A percentile compares a stretch with the other conserved stretches of the same genome.
phyloP scores from a whole-genome alignment of 2,888 invertebrate genomes.

The Drosophila mettleri region DNA sequence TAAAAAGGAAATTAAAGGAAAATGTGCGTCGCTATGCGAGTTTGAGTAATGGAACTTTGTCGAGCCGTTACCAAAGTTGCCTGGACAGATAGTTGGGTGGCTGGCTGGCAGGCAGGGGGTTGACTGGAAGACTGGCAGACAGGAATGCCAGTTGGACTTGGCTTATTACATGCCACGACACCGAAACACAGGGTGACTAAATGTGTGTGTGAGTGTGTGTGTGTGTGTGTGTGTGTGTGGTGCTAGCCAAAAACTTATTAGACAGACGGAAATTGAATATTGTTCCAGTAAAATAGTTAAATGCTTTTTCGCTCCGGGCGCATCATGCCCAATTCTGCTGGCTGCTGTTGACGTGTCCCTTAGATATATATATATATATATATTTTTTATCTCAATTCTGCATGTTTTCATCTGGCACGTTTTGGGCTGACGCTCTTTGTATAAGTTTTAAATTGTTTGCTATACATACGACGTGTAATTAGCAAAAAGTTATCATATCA shows the following conservation, averaged over 20 bases:
- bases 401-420: constrained; percentile 3
- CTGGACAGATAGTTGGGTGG: constrained; percentile 15
- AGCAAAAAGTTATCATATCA: constrained; percentile 38
- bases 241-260: constrained; percentile 75
- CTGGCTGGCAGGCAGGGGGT: not conserved
- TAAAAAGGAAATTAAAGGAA: constrained; percentile 76
- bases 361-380: not conserved
- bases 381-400: constrained; percentile 7
- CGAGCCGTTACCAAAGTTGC: constrained; percentile 44
- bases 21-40: constrained; percentile 70
- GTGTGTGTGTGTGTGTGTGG: constrained; percentile 11
- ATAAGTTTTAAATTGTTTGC: constrained; percentile 58
- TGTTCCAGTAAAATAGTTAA: constrained; percentile 74
- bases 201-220: constrained; percentile 18
- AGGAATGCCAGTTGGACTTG: constrained; percentile 57
- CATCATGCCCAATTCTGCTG: constrained; percentile 3
- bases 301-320: constrained; percentile 60
- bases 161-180: constrained; percentile 64
- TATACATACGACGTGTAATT: constrained; percentile 60
- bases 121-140: constrained; percentile 14
- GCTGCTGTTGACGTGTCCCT: constrained; percentile 54
- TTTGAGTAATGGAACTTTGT: constrained; percentile 75
- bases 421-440: constrained; percentile 26
- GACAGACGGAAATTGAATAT: constrained; percentile 79
- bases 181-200: not conserved